These are phyloP conservation scores for Oithona nana DNA, from an alignment of 2,888 invertebrate species.

Conservation along the genomic window DNA sequence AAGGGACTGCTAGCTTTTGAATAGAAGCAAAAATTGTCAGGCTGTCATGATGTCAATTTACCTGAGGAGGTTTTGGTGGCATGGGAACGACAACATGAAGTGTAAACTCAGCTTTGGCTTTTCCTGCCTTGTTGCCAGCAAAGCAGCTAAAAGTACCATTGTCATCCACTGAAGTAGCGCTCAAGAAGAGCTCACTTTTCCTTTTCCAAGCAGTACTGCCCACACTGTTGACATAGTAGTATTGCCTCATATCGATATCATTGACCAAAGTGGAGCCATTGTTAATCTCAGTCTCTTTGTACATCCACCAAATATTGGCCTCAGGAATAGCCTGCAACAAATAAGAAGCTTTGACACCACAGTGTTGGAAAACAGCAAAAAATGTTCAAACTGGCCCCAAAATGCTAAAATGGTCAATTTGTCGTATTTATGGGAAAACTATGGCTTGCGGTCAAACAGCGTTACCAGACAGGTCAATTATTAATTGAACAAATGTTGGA, in stretches of 20 bases:
- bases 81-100: slow-evolving; percentile 29
- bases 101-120: slow-evolving; percentile 57
- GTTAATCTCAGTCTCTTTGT: slow-evolving; percentile 38
- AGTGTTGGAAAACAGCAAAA: no score
- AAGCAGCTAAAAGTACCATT: slow-evolving; percentile 69
- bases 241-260: slow-evolving; percentile 7
- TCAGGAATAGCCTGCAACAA: slow-evolving; percentile 46
- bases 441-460: no score
- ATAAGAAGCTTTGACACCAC: neutral
- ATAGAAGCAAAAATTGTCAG: no score
- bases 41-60: no score
- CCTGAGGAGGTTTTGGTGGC: slow-evolving; percentile 11
- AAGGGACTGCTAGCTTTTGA: no score
- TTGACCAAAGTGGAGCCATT: slow-evolving; percentile 8
- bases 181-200: slow-evolving; percentile 4
- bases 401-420: no score
- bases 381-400: no score
- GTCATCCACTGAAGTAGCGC: slow-evolving; percentile 36
- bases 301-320: slow-evolving; percentile 61
- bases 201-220: neutral
- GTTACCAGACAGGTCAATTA: no score
- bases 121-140: slow-evolving; percentile 67
- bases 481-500: no score
- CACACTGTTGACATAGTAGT: neutral
- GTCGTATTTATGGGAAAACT: no score